These are phyloP conservation scores for Salarias fasciatus DNA, from an alignment of 2,797 vertebrate species.

Conservation along the genomic window DNA sequence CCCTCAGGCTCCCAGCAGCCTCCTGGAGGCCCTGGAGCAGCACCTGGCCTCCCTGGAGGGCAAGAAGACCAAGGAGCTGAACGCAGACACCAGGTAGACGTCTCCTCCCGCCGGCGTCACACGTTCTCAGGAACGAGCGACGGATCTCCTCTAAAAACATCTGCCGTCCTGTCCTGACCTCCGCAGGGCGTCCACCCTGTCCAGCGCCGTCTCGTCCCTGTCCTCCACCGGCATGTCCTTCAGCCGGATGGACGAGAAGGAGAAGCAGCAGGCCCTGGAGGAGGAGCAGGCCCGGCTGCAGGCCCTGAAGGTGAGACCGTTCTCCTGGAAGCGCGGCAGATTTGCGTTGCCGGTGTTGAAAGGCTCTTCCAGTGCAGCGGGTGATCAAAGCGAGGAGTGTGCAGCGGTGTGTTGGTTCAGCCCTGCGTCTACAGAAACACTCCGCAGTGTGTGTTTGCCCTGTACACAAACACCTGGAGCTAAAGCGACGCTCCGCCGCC, in stretches of 20 bases:
- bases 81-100: conserved; percentile 88
- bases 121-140: background rate
- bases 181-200: conserved; percentile 89
- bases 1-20: conserved; percentile 90
- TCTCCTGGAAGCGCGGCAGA: too few species aligned
- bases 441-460: too few species aligned
- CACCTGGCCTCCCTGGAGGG: conserved; percentile 96
- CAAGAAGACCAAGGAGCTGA: conserved; percentile 91
- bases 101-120: background rate
- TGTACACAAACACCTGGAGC: too few species aligned
- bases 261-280: conserved; percentile 91
- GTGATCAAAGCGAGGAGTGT: too few species aligned
- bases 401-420: too few species aligned
- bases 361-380: too few species aligned
- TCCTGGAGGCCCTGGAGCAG: conserved; percentile 94
- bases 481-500: too few species aligned
- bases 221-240: conserved; percentile 93
- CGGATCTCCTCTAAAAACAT: background rate
- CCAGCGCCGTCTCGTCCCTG: conserved; percentile 91
- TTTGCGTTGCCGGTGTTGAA: too few species aligned
- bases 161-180: background rate
- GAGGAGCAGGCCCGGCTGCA: conserved; percentile 92
- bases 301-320: conserved; percentile 86
- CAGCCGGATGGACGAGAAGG: conserved; percentile 93
- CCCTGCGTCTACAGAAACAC: too few species aligned